Evolutionary conservation across 2,888 invertebrate genomes (phyloP), one percentile per base, ranked within the genome.

Genomic region (Chaitophorus viminalis): DNA sequence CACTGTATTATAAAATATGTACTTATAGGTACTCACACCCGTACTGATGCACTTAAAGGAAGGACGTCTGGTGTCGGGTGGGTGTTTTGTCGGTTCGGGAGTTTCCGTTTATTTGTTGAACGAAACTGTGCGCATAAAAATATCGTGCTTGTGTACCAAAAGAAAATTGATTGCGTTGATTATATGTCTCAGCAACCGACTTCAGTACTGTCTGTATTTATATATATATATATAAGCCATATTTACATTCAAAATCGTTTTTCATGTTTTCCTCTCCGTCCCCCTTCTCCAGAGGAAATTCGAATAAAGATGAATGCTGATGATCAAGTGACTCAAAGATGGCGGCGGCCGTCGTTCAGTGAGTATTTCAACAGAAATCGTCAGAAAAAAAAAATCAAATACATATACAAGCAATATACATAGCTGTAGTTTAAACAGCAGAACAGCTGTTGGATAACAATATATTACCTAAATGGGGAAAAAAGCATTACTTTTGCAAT

Each of bases 21-120:
- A 77, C 11, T 39, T 39, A 39, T 39, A 39, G 36, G 36, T 39
- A 39, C 60, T 3, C 60, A 25, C 14, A 46, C 60, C 60, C 21
- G 29, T 77, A 25, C n/a, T n/a, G n/a, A 77, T 77, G 31, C 31
- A 77, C 54, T 77, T 77, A 77, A 52, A 54, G 31, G 29, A 31
- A 54, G 4, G 9, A 25, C 25, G 31, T 11, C 21, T 3, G 31
- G 21, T 25, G 60, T 54, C 25, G 11, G 54, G 77, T 46, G 31
- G 21, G 31, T n/a, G n/a, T 54, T 77, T 77, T 21, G 31, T 77
- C 77, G 25, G 52, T 52, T 77, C 33, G 31, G 11, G 46, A 33
- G 52, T 54, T 77, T 54, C 54, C 54, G 54, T 77, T 25, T 54
- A 31, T 31, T 54, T 21, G 52, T 54, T 54, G 54, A 31, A 33